These are phyloP conservation scores for Papilio dardanus DNA, from an alignment of 1,140 invertebrate genomes.

Conservation along the genomic window DNA sequence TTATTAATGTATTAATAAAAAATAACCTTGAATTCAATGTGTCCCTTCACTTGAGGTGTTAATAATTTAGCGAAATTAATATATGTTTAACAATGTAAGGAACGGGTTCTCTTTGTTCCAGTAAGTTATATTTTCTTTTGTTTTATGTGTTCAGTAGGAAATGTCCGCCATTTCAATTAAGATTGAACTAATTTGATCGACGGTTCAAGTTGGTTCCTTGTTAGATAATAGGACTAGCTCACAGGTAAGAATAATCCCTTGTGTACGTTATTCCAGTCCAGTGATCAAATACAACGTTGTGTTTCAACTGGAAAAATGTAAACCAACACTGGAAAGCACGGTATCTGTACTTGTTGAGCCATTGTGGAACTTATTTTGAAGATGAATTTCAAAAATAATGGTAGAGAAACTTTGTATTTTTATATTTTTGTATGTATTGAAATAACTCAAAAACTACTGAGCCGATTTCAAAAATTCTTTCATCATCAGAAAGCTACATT, in stretches of 20 bases:
- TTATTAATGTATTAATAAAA: slow-evolving; percentile 15
- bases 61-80: slow-evolving; percentile 14
- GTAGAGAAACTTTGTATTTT: no score
- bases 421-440: no score
- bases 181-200: slow-evolving; percentile 18
- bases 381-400: no score
- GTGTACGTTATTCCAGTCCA: no score
- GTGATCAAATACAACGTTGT: no score
- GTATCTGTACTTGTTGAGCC: no score
- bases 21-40: slow-evolving; percentile 4
- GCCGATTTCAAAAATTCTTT: no score
- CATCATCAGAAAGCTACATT: background rate
- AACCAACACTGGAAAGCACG: no score
- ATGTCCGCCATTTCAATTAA: slow-evolving; percentile 15
- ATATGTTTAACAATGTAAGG: background rate
- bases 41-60: slow-evolving; percentile 12
- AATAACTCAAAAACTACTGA: no score
- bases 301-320: no score
- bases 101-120: background rate
- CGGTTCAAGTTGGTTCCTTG: background rate
- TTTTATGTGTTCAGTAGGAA: background rate
- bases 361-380: no score
- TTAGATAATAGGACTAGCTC: background rate
- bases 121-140: background rate
- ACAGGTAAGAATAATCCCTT: no score